Evolutionary conservation across 2,888 invertebrate genomes (phyloP).

Genomic region (Imbricaverruca yamaguchii): DNA sequence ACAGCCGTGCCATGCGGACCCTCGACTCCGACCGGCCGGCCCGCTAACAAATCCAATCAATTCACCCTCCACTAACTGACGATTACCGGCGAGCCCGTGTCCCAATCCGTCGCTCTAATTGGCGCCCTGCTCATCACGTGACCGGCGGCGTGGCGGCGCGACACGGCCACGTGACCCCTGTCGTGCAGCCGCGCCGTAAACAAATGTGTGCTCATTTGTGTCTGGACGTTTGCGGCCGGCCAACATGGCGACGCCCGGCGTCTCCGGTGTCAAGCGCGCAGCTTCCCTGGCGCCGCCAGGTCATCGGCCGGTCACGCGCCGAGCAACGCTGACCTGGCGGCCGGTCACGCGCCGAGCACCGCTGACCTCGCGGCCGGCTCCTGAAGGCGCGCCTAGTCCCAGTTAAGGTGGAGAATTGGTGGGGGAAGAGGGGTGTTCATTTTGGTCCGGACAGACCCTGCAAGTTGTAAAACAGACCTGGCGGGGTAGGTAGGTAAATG

Average conservation of each 20-base stretch:
- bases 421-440: too few relatives aligned
- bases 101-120: conserved; percentile 11
- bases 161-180: not conserved
- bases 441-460: too few relatives aligned
- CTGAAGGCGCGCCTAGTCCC: too few relatives aligned
- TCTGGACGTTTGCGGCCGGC: not conserved
- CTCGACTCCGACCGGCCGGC: not conserved
- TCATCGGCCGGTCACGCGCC: not conserved
- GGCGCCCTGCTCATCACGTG: not conserved
- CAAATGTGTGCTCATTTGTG: conserved; percentile 17
- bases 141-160: not conserved
- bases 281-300: not conserved
- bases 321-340: not conserved
- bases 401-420: too few relatives aligned
- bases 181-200: not conserved
- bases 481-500: too few relatives aligned
- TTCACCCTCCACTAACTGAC: not conserved
- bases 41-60: not conserved
- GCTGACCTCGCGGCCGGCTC: not conserved
- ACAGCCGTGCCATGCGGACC: too few relatives aligned
- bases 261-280: not conserved
- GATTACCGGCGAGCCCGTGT: not conserved
- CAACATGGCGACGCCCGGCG: not conserved
- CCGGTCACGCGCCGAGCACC: not conserved
- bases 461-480: too few relatives aligned